These are phyloP conservation scores for Meloidogyne exigua DNA, from an alignment of 1,140 invertebrate genomes.

Conservation along the genomic window DNA sequence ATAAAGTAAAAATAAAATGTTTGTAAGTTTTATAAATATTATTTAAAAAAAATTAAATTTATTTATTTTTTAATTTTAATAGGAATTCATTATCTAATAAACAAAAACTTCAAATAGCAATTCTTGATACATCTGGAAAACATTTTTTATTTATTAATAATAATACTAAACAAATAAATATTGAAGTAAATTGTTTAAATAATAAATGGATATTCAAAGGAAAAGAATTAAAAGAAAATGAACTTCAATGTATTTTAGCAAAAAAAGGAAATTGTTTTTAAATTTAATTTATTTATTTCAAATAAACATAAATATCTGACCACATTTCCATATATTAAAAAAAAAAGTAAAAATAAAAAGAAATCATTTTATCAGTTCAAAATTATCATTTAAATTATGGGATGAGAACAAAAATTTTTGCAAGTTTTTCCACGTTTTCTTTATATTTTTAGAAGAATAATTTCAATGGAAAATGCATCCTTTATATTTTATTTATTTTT, in stretches of 20 bases:
- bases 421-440: neutral
- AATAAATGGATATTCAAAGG: slow-evolving; percentile 1
- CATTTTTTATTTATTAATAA: neutral
- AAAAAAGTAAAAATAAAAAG: neutral
- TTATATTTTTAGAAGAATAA: neutral
- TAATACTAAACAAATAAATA: neutral
- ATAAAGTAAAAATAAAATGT: neutral
- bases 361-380: neutral
- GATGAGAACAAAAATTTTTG: neutral
- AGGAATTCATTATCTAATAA: neutral
- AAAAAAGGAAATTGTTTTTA: neutral
- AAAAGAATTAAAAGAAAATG: slow-evolving; percentile 2
- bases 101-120: neutral
- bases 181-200: neutral
- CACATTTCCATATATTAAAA: neutral
- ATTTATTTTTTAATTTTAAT: neutral
- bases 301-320: neutral
- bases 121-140: neutral
- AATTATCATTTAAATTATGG: neutral
- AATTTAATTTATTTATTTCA: no score
- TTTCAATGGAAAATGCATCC: no score
- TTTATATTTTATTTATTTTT: no score
- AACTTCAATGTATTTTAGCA: neutral
- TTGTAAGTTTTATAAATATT: neutral
- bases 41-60: neutral